phyloP scores from a whole-genome alignment of 1,140 invertebrate genomes.

The Ooceraea biroi region DNA sequence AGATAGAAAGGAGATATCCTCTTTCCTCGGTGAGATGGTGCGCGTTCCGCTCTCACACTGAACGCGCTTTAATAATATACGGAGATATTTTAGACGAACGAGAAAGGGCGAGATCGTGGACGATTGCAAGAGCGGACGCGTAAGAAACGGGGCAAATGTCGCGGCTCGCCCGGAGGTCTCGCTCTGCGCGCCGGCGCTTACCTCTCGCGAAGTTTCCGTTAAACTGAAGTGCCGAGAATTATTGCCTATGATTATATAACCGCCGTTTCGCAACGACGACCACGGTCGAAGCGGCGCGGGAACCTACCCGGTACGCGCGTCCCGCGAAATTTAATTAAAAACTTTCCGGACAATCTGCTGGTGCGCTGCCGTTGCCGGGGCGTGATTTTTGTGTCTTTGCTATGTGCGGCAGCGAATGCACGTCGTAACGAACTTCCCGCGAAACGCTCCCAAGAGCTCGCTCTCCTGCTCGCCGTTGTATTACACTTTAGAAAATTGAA shows the following conservation, averaged over 20 bases:
- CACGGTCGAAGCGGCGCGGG: not conserved
- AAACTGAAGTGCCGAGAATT: conserved; percentile 60
- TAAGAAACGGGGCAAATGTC: conserved; percentile 57
- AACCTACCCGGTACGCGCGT: conserved; percentile 25
- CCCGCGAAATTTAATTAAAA: conserved; percentile 58
- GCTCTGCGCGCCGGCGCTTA: conserved; percentile 32
- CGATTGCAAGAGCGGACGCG: conserved; percentile 39
- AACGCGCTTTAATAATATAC: not conserved
- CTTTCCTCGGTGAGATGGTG: no score
- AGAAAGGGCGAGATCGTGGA: conserved; percentile 40
- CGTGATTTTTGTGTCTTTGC: conserved; percentile 40
- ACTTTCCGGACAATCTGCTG: conserved; percentile 47
- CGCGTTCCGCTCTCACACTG: no score
- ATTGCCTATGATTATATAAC: conserved; percentile 59
- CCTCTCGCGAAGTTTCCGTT: conserved; percentile 53
- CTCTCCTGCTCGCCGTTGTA: not conserved
- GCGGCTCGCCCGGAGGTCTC: conserved; percentile 49
- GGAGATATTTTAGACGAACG: conserved; percentile 2
- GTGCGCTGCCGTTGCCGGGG: not conserved
- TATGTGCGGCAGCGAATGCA: not conserved
- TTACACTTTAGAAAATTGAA: conserved; percentile 51
- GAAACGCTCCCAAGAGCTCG: not conserved
- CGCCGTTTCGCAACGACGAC: conserved; percentile 20
- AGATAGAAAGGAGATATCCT: conserved; percentile 9
- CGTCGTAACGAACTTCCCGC: not conserved